Evolutionary conservation across 2,888 invertebrate genomes (phyloP).

Genomic region (Tenthredo distinguenda): DNA sequence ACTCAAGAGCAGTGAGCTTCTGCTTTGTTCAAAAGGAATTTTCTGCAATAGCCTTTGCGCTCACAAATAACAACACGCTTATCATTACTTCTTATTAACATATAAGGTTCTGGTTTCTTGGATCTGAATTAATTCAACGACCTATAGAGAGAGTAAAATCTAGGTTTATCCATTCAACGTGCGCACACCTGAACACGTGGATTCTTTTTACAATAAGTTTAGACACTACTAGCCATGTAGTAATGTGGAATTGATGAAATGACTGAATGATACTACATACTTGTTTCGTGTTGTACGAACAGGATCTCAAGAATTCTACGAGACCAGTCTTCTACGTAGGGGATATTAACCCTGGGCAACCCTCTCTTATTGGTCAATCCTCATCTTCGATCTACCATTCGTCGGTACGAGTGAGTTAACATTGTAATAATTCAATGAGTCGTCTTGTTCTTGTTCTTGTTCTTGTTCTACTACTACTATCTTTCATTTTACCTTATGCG

Average conservation of each 20-base stretch:
- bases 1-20: not conserved
- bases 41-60: not conserved
- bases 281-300: constrained; percentile 41
- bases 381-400: constrained; percentile 73
- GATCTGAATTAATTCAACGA: constrained; percentile 33
- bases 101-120: constrained; percentile 30
- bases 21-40: not conserved
- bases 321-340: constrained; percentile 76
- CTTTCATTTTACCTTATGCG: not conserved
- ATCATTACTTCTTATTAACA: not conserved
- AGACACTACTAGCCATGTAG: not conserved
- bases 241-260: not conserved
- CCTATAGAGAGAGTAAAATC: not conserved
- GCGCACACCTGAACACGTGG: not conserved
- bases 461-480: not conserved
- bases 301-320: constrained; percentile 75
- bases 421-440: constrained; percentile 46
- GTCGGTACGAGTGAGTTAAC: constrained; percentile 71
- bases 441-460: constrained; percentile 23
- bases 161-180: not conserved
- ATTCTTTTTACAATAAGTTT: not conserved
- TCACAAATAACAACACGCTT: not conserved
- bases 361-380: constrained; percentile 69
- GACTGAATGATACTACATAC: constrained; percentile 11
- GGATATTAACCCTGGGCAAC: constrained; percentile 71